Conservation (phyloP, 2,113 vertebrate species). For the Passer montanus region DNA sequence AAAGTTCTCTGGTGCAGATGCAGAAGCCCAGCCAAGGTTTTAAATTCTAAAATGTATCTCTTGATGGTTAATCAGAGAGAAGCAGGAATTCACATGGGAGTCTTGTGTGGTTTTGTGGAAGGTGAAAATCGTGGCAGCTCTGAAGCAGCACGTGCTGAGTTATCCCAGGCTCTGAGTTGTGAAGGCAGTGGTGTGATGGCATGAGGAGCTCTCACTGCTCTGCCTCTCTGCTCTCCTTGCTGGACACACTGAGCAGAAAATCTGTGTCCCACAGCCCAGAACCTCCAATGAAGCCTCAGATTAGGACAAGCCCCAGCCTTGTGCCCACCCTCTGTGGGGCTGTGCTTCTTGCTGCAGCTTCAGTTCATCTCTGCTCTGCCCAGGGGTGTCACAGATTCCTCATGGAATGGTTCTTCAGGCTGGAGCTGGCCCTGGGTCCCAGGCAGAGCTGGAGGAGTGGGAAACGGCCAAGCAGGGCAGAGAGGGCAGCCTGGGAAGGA, state of each 20-base stretch:
- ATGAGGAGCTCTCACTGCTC: background rate
- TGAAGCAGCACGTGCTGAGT: background rate
- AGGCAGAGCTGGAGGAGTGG: background rate
- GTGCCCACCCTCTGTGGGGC: background rate
- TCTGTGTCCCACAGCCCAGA: background rate
- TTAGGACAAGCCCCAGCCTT: background rate
- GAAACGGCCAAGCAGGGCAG: background rate
- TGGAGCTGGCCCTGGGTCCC: background rate
- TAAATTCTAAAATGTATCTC: background rate
- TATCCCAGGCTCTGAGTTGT: background rate
- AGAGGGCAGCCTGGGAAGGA: background rate
- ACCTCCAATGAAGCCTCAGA: background rate
- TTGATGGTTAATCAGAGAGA: background rate
- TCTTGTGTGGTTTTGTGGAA: background rate
- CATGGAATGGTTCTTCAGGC: background rate
- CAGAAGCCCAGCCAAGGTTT: background rate
- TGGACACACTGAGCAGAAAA: background rate
- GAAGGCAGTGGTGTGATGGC: background rate
- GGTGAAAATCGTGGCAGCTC: background rate
- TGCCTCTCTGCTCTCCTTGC: background rate
- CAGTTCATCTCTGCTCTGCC: background rate
- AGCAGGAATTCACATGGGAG: background rate
- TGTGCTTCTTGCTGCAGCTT: background rate
- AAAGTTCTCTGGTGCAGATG: background rate
- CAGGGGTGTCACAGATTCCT: background rate